Percentiles rank a stretch among this genome's conserved stretches.
Conservation (phyloP, 1,140 invertebrate species). For the Drosophila hydei region DNA sequence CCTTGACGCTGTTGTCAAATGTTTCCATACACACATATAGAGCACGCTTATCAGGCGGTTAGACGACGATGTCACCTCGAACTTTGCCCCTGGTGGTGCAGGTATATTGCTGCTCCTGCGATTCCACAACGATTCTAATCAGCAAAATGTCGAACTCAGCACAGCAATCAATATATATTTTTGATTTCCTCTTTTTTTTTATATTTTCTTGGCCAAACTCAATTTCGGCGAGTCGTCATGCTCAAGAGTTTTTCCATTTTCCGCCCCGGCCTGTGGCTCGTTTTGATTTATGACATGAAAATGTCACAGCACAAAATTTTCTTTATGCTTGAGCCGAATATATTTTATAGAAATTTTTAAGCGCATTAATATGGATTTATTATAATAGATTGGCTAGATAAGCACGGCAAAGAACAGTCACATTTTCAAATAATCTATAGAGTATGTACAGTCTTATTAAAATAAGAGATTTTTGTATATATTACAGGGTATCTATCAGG, state of each 20-base stretch:
- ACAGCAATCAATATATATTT: slow-evolving; percentile 9
- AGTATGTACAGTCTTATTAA: too few species aligned
- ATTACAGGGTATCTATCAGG: too few species aligned
- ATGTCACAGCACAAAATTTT: slow-evolving; percentile 9
- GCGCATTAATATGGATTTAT: slow-evolving; percentile 38
- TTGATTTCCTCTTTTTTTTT: background rate
- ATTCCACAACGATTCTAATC: slow-evolving; percentile 13
- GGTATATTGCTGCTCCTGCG: background rate
- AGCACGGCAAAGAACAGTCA: background rate
- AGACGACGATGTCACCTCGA: slow-evolving; percentile 14
- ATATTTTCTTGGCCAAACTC: background rate
- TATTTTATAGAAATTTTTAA: slow-evolving; percentile 29
- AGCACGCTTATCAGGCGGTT: slow-evolving; percentile 65
- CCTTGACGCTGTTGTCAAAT: slow-evolving; percentile 36
- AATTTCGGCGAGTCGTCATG: slow-evolving; percentile 18
- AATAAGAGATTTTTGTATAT: too few species aligned
- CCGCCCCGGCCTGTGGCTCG: background rate
- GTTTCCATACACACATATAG: slow-evolving; percentile 17
- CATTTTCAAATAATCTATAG: background rate
- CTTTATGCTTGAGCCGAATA: background rate
- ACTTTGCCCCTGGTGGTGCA: slow-evolving; percentile 36
- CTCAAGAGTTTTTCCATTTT: slow-evolving; percentile 8
- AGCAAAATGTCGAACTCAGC: slow-evolving; percentile 3
- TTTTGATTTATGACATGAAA: slow-evolving; percentile 41
- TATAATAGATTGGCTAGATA: slow-evolving; percentile 9